Conservation (phyloP, 2,113 vertebrate species). For the Rhinolophus ferrumequinum region DNA sequence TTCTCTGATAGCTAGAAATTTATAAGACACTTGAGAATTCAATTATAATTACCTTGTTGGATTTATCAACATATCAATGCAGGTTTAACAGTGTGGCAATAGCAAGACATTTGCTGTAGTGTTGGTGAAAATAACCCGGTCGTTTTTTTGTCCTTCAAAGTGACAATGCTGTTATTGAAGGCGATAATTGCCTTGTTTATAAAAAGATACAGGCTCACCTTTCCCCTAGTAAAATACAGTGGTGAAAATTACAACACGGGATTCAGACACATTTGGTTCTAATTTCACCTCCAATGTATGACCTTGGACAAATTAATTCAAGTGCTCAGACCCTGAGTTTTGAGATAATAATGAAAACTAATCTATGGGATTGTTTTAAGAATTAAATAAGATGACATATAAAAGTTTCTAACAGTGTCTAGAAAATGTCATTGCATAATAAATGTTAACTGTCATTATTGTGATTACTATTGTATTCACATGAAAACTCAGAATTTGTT, state of each 20-base stretch:
- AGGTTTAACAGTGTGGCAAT: slow-evolving; percentile 21
- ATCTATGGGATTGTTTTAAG: neutral
- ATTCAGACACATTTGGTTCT: neutral
- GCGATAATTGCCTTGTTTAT: slow-evolving; percentile 1
- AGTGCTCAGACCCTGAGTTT: slow-evolving; percentile 24
- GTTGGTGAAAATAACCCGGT: slow-evolving; percentile 30
- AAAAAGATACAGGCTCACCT: neutral
- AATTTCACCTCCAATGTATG: slow-evolving; percentile 15
- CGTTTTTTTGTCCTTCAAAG: slow-evolving; percentile 1
- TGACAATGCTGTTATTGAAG: slow-evolving; percentile 24
- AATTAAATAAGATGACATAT: neutral
- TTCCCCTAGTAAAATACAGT: neutral
- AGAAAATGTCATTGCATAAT: neutral
- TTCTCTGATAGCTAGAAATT: slow-evolving; percentile 54
- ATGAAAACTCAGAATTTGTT: neutral
- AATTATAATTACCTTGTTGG: slow-evolving; percentile 64
- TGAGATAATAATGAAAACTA: slow-evolving; percentile 38
- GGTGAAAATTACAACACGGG: neutral
- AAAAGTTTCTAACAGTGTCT: neutral
- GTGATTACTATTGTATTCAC: neutral
- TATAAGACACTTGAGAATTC: slow-evolving; percentile 58
- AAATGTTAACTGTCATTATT: slow-evolving; percentile 2
- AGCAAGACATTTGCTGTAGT: slow-evolving; percentile 26
- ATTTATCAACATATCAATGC: slow-evolving; percentile 15
- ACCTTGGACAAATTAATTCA: neutral